Evolutionary conservation across 2,113 vertebrate species (phyloP).

Genomic region (Ancistrus triradiatus): DNA sequence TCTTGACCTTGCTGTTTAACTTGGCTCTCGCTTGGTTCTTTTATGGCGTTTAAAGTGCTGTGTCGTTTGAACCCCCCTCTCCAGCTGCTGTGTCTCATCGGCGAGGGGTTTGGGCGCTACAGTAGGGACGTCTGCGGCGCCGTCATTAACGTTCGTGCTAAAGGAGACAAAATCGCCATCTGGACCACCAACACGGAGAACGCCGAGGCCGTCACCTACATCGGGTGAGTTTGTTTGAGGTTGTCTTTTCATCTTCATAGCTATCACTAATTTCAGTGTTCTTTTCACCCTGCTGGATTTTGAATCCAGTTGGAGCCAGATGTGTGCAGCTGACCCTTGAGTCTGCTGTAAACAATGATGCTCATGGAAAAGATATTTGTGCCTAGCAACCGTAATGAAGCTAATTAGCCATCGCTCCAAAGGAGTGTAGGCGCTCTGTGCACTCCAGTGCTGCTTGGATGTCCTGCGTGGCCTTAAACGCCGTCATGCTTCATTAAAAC

Average conservation of each 20-base stretch:
- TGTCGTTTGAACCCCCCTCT: too few relatives aligned
- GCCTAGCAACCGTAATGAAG: slow-evolving; percentile 63
- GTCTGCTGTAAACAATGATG: slow-evolving; percentile 56
- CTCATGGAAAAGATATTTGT: slow-evolving; percentile 48
- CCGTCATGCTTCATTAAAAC: not conserved
- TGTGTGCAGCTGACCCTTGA: slow-evolving; percentile 40
- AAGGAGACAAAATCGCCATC: slow-evolving; percentile 82
- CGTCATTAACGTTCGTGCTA: slow-evolving; percentile 77
- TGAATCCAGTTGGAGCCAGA: not conserved
- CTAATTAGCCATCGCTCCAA: slow-evolving; percentile 49
- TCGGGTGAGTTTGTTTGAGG: slow-evolving; percentile 70
- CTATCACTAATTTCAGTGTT: too few relatives aligned
- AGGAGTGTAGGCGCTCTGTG: slow-evolving; percentile 37
- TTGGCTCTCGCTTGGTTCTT: too few relatives aligned
- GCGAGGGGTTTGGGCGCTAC: slow-evolving; percentile 75
- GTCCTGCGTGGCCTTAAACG: not conserved
- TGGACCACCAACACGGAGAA: slow-evolving; percentile 81
- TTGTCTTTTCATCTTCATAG: too few relatives aligned
- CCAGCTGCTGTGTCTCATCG: slow-evolving; percentile 80
- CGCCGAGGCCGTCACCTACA: slow-evolving; percentile 68
- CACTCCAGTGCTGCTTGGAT: slow-evolving; percentile 56
- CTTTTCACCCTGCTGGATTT: too few relatives aligned
- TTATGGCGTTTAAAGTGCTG: too few relatives aligned
- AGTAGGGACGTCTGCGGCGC: slow-evolving; percentile 76
- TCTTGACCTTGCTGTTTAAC: too few relatives aligned